Evolutionary conservation across 1,140 invertebrate genomes (phyloP), one percentile per base, ranked within the genome.

Genomic region (Acyrthosiphon pisum): DNA sequence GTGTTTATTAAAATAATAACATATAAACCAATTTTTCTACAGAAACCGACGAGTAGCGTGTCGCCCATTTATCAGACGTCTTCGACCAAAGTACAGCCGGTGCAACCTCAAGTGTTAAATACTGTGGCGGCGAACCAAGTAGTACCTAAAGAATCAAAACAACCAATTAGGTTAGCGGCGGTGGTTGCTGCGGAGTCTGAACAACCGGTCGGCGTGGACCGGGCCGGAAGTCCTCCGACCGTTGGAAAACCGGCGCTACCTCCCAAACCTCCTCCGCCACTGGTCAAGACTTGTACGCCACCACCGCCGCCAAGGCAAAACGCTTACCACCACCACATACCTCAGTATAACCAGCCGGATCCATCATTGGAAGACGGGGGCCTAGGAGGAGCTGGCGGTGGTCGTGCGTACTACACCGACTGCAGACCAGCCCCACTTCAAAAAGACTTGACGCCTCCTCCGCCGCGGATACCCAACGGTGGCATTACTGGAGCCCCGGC

Each of bases 1-100:
- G 0, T 35, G 60, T 18, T 68, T 76, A n/a, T 35, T n/a, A 76
- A 35, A n/a, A n/a, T n/a, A n/a, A 76, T n/a, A 76, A n/a, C n/a
- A 76, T 76, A 6, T 0, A 18, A n/a, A 76, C 14, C 30, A 76
- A 35, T 76, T 76, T 76, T n/a, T 91, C 37, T 94, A 90, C 96
- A 97, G 95, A 97, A 97, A 95, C 97, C 97, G 91, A 97, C 98
- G 92, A 98, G 97, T 94, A 98, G 97, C 95, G 97, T 98, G 84
- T 95, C 96, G 94, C 97, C 96, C 94, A 97, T 97, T 94, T 97
- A 97, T 95, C 97, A 97, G 95, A 97, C 97, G 81, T 97, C 97
- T 20, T 97, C 97, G 89, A 97, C 97, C 93, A 97, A 97, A 95
- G 97, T 97, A 93, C 97, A 97, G 95, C 97, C 97, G 68, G 97